phyloP scores from a whole-genome alignment of 1,140 invertebrate genomes.

The Drosophila melanica region DNA sequence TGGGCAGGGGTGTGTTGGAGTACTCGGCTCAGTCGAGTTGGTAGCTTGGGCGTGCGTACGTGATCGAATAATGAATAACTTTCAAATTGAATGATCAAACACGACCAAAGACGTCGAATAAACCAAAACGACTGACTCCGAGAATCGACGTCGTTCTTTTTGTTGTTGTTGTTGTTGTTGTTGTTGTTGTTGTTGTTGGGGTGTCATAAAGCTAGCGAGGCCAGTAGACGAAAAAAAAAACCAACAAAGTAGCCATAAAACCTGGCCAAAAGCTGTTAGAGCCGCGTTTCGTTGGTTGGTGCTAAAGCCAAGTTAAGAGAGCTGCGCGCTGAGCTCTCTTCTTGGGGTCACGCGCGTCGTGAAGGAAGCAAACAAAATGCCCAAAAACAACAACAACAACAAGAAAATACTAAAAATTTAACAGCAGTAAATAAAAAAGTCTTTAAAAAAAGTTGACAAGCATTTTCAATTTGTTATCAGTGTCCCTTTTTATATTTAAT shows the following conservation, averaged over 20 bases:
- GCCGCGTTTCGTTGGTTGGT: conserved; percentile 22
- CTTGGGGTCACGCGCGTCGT: conserved; percentile 69
- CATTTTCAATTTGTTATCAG: no score
- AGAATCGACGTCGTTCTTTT: conserved; percentile 12
- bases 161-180: conserved; percentile 7
- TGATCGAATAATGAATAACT: conserved; percentile 83
- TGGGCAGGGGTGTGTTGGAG: neutral
- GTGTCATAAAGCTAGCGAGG: conserved; percentile 77
- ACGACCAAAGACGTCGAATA: conserved; percentile 47
- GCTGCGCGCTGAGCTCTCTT: conserved; percentile 1
- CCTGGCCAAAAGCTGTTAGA: conserved; percentile 65
- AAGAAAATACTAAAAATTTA: conserved; percentile 1
- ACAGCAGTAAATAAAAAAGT: conserved; percentile 34
- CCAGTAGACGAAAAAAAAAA: conserved; percentile 35
- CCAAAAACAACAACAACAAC: conserved; percentile 25
- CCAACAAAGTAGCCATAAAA: conserved; percentile 36
- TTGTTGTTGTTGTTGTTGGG: conserved; percentile 28
- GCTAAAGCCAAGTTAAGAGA: neutral
- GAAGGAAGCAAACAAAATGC: conserved; percentile 49
- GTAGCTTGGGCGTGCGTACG: conserved; percentile 62
- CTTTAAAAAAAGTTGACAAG: conserved; percentile 22
- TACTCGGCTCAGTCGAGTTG: conserved; percentile 24
- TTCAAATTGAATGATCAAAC: conserved; percentile 82
- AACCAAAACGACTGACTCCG: conserved; percentile 38
- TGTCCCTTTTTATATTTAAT: no score